Evolutionary conservation across 1,140 invertebrate genomes (phyloP), one percentile per base, ranked within the genome.

Genomic region (Teleogryllus occipitalis): DNA sequence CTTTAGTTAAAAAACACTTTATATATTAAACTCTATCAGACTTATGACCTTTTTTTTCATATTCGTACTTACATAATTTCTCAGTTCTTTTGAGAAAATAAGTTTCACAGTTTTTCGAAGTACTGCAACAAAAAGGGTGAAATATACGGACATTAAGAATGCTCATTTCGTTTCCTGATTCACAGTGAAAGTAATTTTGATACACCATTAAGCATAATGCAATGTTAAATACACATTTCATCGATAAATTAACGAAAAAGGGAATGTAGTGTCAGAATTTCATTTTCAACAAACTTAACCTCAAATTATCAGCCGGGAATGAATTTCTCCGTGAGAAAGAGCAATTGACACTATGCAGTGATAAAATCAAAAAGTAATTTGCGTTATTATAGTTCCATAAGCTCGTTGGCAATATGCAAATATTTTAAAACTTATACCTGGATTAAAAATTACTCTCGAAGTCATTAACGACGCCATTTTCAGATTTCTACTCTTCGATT

Each of bases 361-460:
- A 65, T 18, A 14, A 65, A 18, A 10, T 18, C 1, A 65, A 10
- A 65, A 65, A 65, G 54, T 65, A 65, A 65, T 18, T 65, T 65
- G 1, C 18, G 18, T 65, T 65, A 18, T 7, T 14, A n/a, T 14
- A 1, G 18, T 14, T 65, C 18, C 1, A 7, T 14, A 65, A 14
- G 39, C 18, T 49, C 15, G n/a, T 73, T 0, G n/a, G 79, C 49
- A n/a, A 74, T 18, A 8, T 3, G 21, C 7, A n/a, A 10, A 49
- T 47, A 75, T 21, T 8, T n/a, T 18, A 72, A 72, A 74, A 83
- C 84, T 87, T 39, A 39, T 39, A 87, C 87, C 85, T 48, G 86
- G 84, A 77, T 75, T 84, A 12, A 85, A 83, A 84, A 85, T 81
- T 18, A 82, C 80, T 80, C 84, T 85, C 80, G 84, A 84, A 76